Evolutionary conservation across 2,113 vertebrate genomes (phyloP).

Genomic region (Rhinoptilus africanus): DNA sequence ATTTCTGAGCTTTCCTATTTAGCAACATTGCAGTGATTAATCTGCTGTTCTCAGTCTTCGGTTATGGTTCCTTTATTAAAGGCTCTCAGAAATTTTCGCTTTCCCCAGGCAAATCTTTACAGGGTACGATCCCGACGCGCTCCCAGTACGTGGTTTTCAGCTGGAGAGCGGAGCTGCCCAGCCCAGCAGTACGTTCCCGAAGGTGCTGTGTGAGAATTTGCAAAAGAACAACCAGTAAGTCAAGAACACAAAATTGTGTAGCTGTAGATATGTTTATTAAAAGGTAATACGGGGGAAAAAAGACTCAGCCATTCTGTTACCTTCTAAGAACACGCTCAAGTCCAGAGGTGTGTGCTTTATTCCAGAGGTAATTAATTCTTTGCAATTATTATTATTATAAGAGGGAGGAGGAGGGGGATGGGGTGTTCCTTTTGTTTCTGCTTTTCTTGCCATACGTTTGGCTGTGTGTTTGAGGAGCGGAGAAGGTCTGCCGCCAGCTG

Average conservation of each 20-base stretch:
- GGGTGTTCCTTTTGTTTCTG: not conserved
- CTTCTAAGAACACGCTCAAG: not conserved
- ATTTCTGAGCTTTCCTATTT: not conserved
- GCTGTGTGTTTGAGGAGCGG: too few relatives aligned
- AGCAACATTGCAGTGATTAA: not conserved
- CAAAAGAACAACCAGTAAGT: not conserved
- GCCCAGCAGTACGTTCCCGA: too few relatives aligned
- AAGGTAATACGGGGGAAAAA: not conserved
- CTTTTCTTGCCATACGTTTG: not conserved
- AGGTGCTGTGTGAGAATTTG: not conserved
- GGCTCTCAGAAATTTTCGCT: not conserved
- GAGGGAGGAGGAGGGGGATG: not conserved
- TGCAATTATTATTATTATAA: too few relatives aligned
- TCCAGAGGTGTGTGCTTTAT: not conserved
- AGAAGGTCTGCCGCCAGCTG: too few relatives aligned
- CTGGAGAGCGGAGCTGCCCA: too few relatives aligned
- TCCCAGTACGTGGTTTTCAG: too few relatives aligned
- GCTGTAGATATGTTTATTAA: not conserved
- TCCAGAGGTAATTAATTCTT: too few relatives aligned
- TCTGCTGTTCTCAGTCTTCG: not conserved
- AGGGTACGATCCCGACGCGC: too few relatives aligned
- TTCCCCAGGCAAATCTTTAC: too few relatives aligned
- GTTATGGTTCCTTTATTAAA: not conserved
- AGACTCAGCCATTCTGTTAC: not conserved
- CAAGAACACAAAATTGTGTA: not conserved